phyloP scores from a whole-genome alignment of 2,888 invertebrate genomes.

The Salticus scenicus region DNA sequence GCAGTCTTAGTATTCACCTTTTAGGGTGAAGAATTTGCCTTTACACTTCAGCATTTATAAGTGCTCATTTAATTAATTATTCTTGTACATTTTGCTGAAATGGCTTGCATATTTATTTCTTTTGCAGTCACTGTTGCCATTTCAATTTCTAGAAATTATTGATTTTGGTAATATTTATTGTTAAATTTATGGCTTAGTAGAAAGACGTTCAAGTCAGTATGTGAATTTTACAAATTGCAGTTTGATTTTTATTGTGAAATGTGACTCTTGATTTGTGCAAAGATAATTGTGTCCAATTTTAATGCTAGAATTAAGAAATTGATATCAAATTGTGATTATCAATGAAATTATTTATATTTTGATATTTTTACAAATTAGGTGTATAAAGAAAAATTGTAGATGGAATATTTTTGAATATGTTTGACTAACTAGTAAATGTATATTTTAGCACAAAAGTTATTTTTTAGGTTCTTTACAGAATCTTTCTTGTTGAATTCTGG shows the following conservation, averaged over 20 bases:
- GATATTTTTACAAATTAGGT: conserved; percentile 19
- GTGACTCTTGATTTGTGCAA: no score
- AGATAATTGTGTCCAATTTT: background rate
- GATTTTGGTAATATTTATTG: background rate
- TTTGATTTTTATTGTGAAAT: no score
- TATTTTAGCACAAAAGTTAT: conserved; percentile 6
- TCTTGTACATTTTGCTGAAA: background rate
- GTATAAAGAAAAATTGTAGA: background rate
- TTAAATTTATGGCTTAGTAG: background rate
- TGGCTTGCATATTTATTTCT: background rate
- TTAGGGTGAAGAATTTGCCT: conserved; percentile 47
- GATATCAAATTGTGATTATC: conserved; percentile 11
- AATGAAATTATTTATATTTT: conserved; percentile 9
- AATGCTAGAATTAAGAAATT: background rate
- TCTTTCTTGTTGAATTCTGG: background rate
- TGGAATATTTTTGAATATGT: conserved; percentile 7
- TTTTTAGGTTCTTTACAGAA: background rate
- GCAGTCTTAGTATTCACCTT: conserved; percentile 43
- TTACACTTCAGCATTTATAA: conserved; percentile 19
- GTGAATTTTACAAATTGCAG: background rate
- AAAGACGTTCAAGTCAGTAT: background rate
- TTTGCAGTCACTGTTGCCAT: background rate
- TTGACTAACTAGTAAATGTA: background rate
- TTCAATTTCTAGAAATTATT: background rate
- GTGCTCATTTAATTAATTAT: conserved; percentile 8